Percentiles rank a stretch among this genome's conserved stretches.
These are phyloP conservation scores for Eupithecia subumbrata DNA, from an alignment of 2,888 invertebrate genomes.

Conservation along the genomic window DNA sequence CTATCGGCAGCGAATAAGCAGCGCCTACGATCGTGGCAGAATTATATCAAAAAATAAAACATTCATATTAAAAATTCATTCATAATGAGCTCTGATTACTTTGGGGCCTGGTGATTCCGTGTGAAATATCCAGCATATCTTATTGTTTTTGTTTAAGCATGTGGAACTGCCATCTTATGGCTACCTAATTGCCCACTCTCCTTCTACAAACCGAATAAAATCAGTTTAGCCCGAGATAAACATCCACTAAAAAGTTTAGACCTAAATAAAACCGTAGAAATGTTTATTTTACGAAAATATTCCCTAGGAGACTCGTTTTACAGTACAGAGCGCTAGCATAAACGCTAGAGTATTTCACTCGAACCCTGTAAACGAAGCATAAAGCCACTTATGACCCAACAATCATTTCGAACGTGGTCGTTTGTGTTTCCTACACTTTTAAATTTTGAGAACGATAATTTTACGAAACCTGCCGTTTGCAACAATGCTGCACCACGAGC, in stretches of 20 bases:
- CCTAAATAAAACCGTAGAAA: background rate
- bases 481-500: background rate
- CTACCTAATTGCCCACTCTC: background rate
- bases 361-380: background rate
- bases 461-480: background rate
- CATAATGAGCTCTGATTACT: no score
- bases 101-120: no score
- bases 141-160: no score
- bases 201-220: background rate
- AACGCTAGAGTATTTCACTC: background rate
- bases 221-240: background rate
- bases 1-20: no score
- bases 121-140: background rate
- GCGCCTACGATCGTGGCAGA: no score
- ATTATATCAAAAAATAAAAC: no score
- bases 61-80: no score
- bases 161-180: background rate
- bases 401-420: slow-evolving; percentile 13
- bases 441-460: slow-evolving; percentile 13
- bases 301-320: background rate
- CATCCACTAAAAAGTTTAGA: background rate
- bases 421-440: slow-evolving; percentile 25
- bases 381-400: slow-evolving; percentile 17
- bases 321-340: background rate
- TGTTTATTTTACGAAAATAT: background rate